These are phyloP conservation scores for Sinopyrophorus schimmeli DNA, from an alignment of 2,888 invertebrate genomes.

Conservation along the genomic window DNA sequence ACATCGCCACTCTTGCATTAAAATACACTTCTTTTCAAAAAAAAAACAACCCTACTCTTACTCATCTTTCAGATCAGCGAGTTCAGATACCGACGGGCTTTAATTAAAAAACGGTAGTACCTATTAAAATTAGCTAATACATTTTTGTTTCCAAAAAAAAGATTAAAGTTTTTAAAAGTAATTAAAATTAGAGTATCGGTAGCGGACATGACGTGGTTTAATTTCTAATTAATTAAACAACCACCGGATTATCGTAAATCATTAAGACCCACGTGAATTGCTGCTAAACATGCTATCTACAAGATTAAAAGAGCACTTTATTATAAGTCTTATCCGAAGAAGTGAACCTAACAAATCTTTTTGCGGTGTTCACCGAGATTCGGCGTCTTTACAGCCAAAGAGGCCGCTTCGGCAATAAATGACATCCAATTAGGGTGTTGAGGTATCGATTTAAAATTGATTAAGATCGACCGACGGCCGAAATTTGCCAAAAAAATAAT, in stretches of 20 bases:
- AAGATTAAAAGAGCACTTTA: slow-evolving; percentile 3
- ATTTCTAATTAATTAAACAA: slow-evolving; percentile 17
- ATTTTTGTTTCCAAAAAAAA: too few species aligned
- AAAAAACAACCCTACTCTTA: too few species aligned
- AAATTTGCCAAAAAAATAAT: slow-evolving; percentile 36
- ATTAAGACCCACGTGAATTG: not conserved
- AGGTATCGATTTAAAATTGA: slow-evolving; percentile 28
- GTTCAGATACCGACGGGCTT: too few species aligned
- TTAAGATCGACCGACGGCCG: slow-evolving; percentile 35
- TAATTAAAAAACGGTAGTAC: too few species aligned
- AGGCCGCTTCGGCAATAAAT: slow-evolving; percentile 1
- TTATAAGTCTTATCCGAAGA: not conserved
- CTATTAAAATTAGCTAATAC: too few species aligned
- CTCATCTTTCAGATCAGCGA: too few species aligned
- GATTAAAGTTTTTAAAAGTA: too few species aligned
- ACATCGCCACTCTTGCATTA: slow-evolving; percentile 15
- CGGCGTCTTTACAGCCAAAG: not conserved
- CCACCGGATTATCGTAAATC: slow-evolving; percentile 11
- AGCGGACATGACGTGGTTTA: slow-evolving; percentile 18
- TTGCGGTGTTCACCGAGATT: not conserved
- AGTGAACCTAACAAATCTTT: not conserved
- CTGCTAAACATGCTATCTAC: not conserved
- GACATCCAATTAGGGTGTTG: slow-evolving; percentile 7
- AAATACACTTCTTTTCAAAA: slow-evolving; percentile 7
- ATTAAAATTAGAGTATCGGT: too few species aligned